Base-by-base conservation (phyloP, 2,113 vertebrate genomes). In the Microtus montanus region DNA sequence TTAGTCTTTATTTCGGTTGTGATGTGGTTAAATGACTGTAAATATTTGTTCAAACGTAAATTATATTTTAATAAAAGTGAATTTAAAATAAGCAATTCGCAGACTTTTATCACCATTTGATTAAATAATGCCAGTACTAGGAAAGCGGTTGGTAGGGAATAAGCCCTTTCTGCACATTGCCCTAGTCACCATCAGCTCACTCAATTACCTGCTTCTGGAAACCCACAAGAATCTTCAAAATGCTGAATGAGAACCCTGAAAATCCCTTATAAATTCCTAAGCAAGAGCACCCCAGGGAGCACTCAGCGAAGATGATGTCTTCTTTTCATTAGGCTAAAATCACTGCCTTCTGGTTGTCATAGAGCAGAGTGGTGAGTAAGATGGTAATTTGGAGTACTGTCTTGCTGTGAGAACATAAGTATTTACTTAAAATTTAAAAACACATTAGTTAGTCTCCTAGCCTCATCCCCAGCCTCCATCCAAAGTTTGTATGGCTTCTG, bases 211-310 rank as follows among this genome's bases (percentile, higher is more conserved):
- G 99, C 99, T 96, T 99, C 98, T 80, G 99, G 99, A 98, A 99
- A 99, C 98, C 99, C 99, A 97, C 98, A 99, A 97, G 99, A 99
- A 97, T 99, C 97, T 99, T 99, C 98, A 98, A 98, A 98, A 99
- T 99, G 98, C 98, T 99, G 97, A 98, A 99, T 98, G 99, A 99
- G 98, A 77, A 99, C 98, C 99, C 99, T 99, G 99, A 98, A 99
- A 99, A 26, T 78, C 88, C 8, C 78, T 54, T 24, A 38, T 75
- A 15, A 78, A 91, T 87, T 30, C 17, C 30, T 70, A 80, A 71
- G 41, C 20, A 52, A 78, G 90, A 61, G 35, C 22, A 15, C n/a
- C n/a, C 10, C n/a, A 73, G 6, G 0, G 6, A 38, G 54, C 22
- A 26, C 79, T 61, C 52, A 13, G 35, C 4, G 6, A 87, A 82